Evolutionary conservation across 2,888 invertebrate species (phyloP), one percentile per base, ranked within the genome.

Genomic region (Diarsia rubi): DNA sequence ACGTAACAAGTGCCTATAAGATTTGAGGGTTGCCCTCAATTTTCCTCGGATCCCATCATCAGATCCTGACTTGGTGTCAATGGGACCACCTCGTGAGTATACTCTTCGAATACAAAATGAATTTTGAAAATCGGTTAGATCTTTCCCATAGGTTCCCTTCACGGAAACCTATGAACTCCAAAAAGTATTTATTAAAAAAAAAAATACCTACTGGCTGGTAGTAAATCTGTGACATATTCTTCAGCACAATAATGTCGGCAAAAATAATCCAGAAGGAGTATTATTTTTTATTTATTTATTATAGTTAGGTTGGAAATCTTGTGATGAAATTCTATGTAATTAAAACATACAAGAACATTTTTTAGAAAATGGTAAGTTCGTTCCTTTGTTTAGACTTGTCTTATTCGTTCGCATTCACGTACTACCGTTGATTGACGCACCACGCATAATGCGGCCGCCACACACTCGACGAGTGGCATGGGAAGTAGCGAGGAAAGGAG

Each of bases 201-300:
- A 42, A 62, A n/a, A n/a, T n/a, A n/a, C n/a, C n/a, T 24, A 62
- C 42, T 62, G 62, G 62, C 42, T 62, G 62, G 3, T 62, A n/a
- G 42, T n/a, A 42, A 42, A 62, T 62, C 62, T 62, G 42, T 42
- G 0, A n/a, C 6, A 8, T 42, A 42, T 3, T 12, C 24, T 42
- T 42, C 60, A 62, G 42, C 42, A 62, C 14, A 62, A n/a, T 8
- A 62, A 42, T 62, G 62, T 42, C 62, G 37, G 42, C n/a, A 27
- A n/a, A 42, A 60, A 42, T 6, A n/a, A 62, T 37, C 14, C 6
- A 62, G 42, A 42, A 42, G 37, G 12, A 12, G 37, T 5, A 37
- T 60, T 37, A 5, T 12, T 60, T 37, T n/a, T 19, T 27, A n/a
- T n/a, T 14, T 42, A 14, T 62, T 42, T 62, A n/a, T 42, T 62